phyloP scores from a whole-genome alignment of 2,113 vertebrate genomes.

The Stegastes partitus region DNA sequence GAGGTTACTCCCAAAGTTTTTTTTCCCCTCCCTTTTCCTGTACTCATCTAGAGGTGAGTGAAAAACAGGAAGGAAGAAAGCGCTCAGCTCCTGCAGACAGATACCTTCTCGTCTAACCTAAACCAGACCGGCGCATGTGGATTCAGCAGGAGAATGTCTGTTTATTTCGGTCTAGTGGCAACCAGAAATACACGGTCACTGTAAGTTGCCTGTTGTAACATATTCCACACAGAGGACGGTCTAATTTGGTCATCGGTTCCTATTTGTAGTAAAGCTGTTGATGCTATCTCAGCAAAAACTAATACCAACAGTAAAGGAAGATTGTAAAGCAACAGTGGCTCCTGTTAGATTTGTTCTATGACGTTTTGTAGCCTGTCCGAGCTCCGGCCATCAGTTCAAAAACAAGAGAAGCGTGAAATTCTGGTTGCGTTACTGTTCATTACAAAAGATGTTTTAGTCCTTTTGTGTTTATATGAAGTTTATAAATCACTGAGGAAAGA shows the following conservation, averaged over 20 bases:
- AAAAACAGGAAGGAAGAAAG: slow-evolving; percentile 43
- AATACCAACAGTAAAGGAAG: slow-evolving; percentile 38
- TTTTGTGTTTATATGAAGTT: too few relatives aligned
- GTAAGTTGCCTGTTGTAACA: slow-evolving; percentile 10
- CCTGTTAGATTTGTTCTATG: slow-evolving; percentile 12
- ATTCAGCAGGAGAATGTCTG: slow-evolving; percentile 16
- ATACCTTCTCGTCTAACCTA: slow-evolving; percentile 29
- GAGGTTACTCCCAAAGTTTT: slow-evolving; percentile 13
- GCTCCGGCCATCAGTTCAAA: too few relatives aligned
- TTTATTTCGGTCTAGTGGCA: slow-evolving; percentile 19
- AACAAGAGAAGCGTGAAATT: too few relatives aligned
- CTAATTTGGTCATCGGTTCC: slow-evolving; percentile 12
- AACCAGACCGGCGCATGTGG: slow-evolving; percentile 26
- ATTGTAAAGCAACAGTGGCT: slow-evolving; percentile 35
- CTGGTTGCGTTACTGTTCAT: too few relatives aligned
- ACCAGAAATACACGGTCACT: slow-evolving; percentile 18
- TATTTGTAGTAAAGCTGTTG: slow-evolving; percentile 25
- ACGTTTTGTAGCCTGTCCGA: too few relatives aligned
- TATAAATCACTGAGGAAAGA: too few relatives aligned
- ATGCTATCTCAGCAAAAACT: slow-evolving; percentile 42
- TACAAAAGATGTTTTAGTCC: too few relatives aligned
- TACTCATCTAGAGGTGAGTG: slow-evolving; percentile 5
- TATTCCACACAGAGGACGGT: slow-evolving; percentile 30
- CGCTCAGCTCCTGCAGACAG: slow-evolving; percentile 21
- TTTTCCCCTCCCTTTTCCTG: slow-evolving; percentile 20